phyloP scores from a whole-genome alignment of 2,113 vertebrate genomes.

The Ciconia maguari region DNA sequence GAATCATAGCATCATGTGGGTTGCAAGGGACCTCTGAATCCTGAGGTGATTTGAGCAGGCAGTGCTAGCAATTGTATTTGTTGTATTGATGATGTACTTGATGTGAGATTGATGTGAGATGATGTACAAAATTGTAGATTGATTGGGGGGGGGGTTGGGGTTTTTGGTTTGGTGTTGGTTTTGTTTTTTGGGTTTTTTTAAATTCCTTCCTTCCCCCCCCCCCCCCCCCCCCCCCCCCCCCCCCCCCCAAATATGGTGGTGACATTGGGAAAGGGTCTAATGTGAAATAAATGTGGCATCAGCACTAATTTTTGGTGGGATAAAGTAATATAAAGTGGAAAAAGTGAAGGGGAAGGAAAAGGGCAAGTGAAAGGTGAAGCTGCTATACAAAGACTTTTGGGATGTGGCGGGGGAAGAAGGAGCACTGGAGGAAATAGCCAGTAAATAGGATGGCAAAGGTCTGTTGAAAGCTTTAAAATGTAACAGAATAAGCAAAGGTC shows the following conservation, averaged over 20 bases:
- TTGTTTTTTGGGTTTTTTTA: neutral
- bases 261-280: neutral
- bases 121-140: neutral
- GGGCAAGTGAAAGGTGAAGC: neutral
- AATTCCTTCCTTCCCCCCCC: too few relatives aligned
- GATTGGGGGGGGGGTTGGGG: too few relatives aligned
- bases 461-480: neutral
- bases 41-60: neutral
- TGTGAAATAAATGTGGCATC: neutral
- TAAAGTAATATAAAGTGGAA: neutral
- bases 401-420: neutral
- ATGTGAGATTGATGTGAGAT: too few relatives aligned
- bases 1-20: neutral
- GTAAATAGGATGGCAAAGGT: neutral
- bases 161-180: too few relatives aligned
- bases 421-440: neutral
- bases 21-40: neutral
- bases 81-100: neutral
- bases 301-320: neutral
- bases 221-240: neutral
- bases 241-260: neutral
- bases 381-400: neutral
- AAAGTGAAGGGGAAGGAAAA: neutral
- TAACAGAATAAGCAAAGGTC: neutral
- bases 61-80: neutral